Evolutionary conservation across 2,888 invertebrate genomes (phyloP).

Genomic region (Caenorhabditis afra): DNA sequence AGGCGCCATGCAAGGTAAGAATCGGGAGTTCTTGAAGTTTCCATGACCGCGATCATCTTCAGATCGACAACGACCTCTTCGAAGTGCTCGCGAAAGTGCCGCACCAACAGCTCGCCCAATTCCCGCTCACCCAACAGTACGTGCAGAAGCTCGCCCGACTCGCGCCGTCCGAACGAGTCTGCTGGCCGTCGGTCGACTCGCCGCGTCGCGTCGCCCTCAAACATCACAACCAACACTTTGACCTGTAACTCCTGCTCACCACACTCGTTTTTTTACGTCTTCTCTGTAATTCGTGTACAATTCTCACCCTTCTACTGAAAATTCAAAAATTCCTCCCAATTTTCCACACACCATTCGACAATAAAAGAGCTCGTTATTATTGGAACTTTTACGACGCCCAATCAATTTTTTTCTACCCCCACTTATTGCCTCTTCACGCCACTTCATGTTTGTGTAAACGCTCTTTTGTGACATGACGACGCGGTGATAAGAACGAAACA

Average conservation of each 20-base stretch:
- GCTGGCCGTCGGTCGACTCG: constrained; percentile 34
- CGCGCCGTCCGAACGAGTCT: constrained; percentile 10
- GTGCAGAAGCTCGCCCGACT: constrained; percentile 28
- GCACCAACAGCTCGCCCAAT: not conserved
- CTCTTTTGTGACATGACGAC: not conserved
- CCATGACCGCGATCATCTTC: no score
- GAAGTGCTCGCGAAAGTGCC: constrained; percentile 42
- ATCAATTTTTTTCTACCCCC: constrained; percentile 9
- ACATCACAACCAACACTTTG: not conserved
- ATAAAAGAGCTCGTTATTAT: no score
- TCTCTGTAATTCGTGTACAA: not conserved
- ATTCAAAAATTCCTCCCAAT: no score
- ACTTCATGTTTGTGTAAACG: not conserved
- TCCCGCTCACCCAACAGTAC: constrained; percentile 20
- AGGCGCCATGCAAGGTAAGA: constrained; percentile 59
- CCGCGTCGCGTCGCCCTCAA: constrained; percentile 8
- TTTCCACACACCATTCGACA: no score
- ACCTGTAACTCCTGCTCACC: no score
- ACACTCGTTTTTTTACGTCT: not conserved
- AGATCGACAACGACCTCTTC: constrained; percentile 52
- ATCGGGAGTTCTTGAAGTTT: constrained; percentile 4
- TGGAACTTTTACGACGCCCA: not conserved
- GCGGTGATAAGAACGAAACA: not conserved
- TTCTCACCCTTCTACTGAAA: not conserved
- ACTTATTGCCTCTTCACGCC: no score